Percentiles rank a stretch among this genome's conserved stretches.
Conservation (phyloP, 2,113 vertebrate species). For the Dinomys branickii region DNA sequence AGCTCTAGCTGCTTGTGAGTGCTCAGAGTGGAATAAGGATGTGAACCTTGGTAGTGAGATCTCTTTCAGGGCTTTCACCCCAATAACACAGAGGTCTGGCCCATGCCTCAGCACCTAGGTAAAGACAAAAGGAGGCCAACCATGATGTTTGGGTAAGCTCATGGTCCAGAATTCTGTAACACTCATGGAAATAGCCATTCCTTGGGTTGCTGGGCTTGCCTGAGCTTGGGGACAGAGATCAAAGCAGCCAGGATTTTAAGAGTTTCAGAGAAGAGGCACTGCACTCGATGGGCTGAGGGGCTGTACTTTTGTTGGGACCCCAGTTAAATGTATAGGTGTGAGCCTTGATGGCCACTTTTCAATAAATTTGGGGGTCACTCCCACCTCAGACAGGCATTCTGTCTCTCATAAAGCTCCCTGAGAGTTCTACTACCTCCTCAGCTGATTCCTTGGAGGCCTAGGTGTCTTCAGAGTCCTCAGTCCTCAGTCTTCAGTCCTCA, state of each 20-base stretch:
- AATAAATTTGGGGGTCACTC: background rate
- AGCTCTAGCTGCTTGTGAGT: background rate
- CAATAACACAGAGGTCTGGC: background rate
- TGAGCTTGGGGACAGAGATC: background rate
- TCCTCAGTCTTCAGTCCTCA: no score
- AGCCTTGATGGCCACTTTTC: background rate
- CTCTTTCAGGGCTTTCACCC: background rate
- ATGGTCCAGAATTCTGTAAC: background rate
- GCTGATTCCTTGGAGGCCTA: background rate
- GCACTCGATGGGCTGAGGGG: background rate
- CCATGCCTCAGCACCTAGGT: background rate
- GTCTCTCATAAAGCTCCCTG: background rate
- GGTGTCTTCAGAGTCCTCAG: background rate
- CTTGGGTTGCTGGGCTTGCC: background rate
- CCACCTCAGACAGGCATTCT: background rate
- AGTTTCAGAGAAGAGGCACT: background rate
- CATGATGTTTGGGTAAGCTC: background rate
- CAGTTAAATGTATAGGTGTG: background rate
- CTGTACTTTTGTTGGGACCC: background rate
- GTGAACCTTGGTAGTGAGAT: background rate
- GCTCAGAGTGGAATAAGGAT: background rate
- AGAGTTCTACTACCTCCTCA: background rate
- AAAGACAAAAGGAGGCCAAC: background rate
- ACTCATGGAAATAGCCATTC: background rate
- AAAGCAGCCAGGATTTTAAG: background rate